phyloP scores from a whole-genome alignment of 2,888 invertebrate species.

The Scelioninae gen. 2 region DNA sequence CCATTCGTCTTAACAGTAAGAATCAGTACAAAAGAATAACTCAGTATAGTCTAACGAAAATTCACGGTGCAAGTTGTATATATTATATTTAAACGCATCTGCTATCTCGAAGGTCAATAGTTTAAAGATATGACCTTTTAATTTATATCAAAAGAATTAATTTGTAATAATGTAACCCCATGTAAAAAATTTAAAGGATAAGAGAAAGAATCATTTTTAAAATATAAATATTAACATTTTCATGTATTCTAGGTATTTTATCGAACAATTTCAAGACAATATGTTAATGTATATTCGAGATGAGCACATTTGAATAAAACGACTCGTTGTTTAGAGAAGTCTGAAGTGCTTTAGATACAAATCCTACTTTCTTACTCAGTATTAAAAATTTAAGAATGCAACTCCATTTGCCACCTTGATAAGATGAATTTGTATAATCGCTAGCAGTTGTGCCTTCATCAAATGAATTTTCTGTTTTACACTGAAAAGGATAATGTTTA shows the following conservation, averaged over 20 bases:
- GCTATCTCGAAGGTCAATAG: constrained; percentile 11
- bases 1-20: constrained; percentile 32
- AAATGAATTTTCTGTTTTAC: constrained; percentile 16
- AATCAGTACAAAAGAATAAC: constrained; percentile 28
- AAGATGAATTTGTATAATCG: constrained; percentile 42
- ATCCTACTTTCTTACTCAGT: constrained; percentile 24
- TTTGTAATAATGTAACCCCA: neutral
- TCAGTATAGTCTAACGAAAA: constrained; percentile 10
- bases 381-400: constrained; percentile 37
- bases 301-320: constrained; percentile 23
- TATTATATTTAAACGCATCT: constrained; percentile 25
- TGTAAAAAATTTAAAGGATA: too few species aligned
- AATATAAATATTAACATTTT: too few species aligned
- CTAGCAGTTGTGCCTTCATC: constrained; percentile 1
- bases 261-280: constrained; percentile 17
- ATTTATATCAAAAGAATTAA: neutral
- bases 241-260: neutral
- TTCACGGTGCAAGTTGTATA: constrained; percentile 19
- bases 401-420: constrained; percentile 28
- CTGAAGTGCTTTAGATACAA: constrained; percentile 19
- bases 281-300: constrained; percentile 16
- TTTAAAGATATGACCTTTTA: neutral
- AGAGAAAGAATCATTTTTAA: too few species aligned
- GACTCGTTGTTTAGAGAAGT: constrained; percentile 20
- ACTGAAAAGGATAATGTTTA: constrained; percentile 24